Base-by-base conservation (phyloP, 2,113 vertebrate genomes). In the Hipposideros armiger region DNA sequence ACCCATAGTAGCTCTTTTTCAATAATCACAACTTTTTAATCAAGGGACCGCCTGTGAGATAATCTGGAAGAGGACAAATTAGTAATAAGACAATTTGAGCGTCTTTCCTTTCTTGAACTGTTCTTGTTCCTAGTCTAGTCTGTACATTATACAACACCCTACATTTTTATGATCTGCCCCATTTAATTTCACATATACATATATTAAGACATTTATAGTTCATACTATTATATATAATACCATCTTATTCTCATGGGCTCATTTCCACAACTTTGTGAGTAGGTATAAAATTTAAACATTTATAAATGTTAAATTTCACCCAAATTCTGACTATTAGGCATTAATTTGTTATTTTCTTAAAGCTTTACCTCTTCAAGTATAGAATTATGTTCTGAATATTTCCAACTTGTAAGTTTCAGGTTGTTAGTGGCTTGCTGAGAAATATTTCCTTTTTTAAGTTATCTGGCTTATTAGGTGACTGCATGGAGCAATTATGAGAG, bases 331-430 rank as follows among this genome's bases (percentile, higher is more conserved):
- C 13, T 87, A 64, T 70, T 84, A 6, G 11, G 72, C 2, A 54
- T 72, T 84, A 32, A 54, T 66, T 80, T 47, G 3, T 86, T 47
- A 50, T 67, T 78, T 96, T 91, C 70, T 90, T 77, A 90, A 83
- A 81, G 2, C 2, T 67, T 47, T 80, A 14, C 15, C 0, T 80
- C 4, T 19, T 94, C 17, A 95, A 58, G 1, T 67, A 36, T 40
- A 62, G 11, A 91, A 50, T 85, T 87, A 54, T 40, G 62, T 66
- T 92, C 58, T 84, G 32, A 90, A 58, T 82, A 94, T 56, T 64
- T 94, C n/a, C 32, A 84, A 60, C 1, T 60, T 60, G 0, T 30
- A 84, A 78, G 4, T 87, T 91, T 80, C 47, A 87, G 62, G 6
- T 91, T 2, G 15, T n/a, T 87, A 56, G 13, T 89, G 24, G 4